Percentiles rank a stretch among this genome's conserved stretches.
phyloP scores from a whole-genome alignment of 2,113 vertebrate genomes.

The Haliaeetus leucogaster region DNA sequence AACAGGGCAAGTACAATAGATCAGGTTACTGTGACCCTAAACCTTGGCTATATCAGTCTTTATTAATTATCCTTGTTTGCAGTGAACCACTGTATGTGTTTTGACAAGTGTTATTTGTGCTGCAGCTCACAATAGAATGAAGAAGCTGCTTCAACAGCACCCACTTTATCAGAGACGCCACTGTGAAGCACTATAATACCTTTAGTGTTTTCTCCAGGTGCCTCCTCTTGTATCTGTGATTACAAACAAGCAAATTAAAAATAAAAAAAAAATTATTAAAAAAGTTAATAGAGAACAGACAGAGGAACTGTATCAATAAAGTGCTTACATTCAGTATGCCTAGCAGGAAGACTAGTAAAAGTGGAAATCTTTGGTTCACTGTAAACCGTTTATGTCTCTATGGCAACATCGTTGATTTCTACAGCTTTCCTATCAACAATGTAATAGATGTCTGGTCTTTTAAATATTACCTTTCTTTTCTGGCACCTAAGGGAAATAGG shows the following conservation, averaged over 20 bases:
- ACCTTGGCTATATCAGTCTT: not conserved
- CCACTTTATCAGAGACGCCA: not conserved
- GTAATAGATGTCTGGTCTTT: not conserved
- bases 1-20: not conserved
- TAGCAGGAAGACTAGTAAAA: not conserved
- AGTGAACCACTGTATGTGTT: not conserved
- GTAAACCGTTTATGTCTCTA: constrained; percentile 26
- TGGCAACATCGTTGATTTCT: constrained; percentile 4
- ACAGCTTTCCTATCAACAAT: not conserved
- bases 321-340: not conserved
- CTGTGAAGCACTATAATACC: not conserved
- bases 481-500: not conserved
- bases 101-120: not conserved
- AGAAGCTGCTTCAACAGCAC: not conserved
- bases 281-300: not conserved
- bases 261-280: not conserved
- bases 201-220: not conserved
- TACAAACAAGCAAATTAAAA: not conserved
- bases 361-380: not conserved
- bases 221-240: not conserved
- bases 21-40: not conserved
- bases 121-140: not conserved
- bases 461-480: not conserved
- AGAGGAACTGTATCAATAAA: not conserved
- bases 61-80: not conserved